phyloP scores from a whole-genome alignment of 2,797 vertebrate genomes.

The Phaenicophaeus curvirostris region DNA sequence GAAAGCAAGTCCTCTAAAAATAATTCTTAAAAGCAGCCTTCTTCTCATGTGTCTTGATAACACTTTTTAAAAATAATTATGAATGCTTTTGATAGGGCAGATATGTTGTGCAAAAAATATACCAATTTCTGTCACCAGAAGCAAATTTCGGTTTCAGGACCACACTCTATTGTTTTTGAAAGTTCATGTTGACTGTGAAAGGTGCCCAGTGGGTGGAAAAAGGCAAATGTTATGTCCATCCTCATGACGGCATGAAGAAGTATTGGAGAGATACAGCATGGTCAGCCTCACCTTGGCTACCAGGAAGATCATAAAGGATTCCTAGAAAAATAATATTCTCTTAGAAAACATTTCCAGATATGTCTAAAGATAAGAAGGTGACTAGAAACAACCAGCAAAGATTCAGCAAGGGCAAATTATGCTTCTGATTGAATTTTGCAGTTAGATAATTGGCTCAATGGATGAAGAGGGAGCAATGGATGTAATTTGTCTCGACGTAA shows the following conservation, averaged over 20 bases:
- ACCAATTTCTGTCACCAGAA: not conserved
- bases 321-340: not conserved
- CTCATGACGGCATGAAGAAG: not conserved
- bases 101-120: not conserved
- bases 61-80: not conserved
- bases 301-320: not conserved
- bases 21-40: not conserved
- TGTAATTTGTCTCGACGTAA: not conserved
- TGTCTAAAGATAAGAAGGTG: not conserved
- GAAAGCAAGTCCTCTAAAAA: not conserved
- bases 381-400: not conserved
- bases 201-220: not conserved
- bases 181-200: not conserved
- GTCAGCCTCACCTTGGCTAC: not conserved
- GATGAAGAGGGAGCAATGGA: not conserved
- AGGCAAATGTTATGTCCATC: not conserved
- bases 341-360: not conserved
- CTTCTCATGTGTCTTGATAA: not conserved
- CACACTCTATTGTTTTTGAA: not conserved
- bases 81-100: not conserved
- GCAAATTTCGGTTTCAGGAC: not conserved
- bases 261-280: not conserved
- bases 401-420: not conserved
- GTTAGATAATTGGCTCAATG: not conserved
- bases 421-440: not conserved